Evolutionary conservation across 2,797 vertebrate species (phyloP).

Genomic region (Aselliscus stoliczkanus): DNA sequence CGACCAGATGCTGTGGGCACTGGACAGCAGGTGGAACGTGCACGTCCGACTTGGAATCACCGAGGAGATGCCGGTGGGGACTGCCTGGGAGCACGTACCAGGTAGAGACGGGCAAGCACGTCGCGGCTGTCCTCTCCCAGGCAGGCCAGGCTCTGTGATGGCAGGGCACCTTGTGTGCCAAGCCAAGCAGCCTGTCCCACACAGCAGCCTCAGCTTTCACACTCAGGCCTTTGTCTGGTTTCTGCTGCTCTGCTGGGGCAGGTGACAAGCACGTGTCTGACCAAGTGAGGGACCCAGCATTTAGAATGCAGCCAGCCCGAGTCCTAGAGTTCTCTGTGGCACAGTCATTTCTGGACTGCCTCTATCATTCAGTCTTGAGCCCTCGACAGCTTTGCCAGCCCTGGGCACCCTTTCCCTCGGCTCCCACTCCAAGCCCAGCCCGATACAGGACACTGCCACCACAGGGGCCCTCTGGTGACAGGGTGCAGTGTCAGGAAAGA

Average conservation of each 20-base stretch:
- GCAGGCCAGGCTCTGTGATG: neutral
- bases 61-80: constrained; percentile 96
- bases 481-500: rapidly evolving
- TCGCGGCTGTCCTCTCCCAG: rapidly evolving
- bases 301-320: rapidly evolving
- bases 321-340: rapidly evolving
- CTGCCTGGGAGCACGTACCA: constrained; percentile 94
- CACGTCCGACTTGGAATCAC: constrained; percentile 91
- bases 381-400: rapidly evolving
- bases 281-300: too few species aligned
- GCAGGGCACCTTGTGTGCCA: neutral
- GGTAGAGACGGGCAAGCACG: constrained; percentile 75
- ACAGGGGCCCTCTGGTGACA: rapidly evolving
- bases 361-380: neutral
- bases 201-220: neutral
- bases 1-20: constrained; percentile 93
- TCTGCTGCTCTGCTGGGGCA: neutral
- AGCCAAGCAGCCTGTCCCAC: too few species aligned
- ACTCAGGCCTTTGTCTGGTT: rapidly evolving
- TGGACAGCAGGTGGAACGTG: constrained; percentile 92
- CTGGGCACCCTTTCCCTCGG: neutral
- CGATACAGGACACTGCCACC: neutral
- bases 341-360: rapidly evolving
- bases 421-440: neutral
- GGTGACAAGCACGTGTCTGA: neutral